phyloP scores from a whole-genome alignment of 2,797 vertebrate genomes.

The Alectoris magna region DNA sequence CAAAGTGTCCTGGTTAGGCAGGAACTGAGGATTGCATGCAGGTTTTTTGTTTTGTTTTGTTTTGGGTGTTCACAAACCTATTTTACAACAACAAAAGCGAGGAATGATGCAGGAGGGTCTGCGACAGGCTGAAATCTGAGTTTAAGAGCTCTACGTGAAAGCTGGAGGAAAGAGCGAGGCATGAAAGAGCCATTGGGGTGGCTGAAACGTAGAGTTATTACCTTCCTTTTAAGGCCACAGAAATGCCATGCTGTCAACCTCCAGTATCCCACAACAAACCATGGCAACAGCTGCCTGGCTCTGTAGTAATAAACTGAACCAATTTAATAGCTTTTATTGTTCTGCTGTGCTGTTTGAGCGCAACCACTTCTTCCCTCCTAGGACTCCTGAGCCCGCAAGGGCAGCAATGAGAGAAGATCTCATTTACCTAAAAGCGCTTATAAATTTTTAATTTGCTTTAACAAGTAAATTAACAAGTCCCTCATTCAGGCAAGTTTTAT shows the following conservation, averaged over 20 bases:
- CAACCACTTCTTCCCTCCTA: conserved; percentile 90
- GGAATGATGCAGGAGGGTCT: neutral
- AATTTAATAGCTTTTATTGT: conserved; percentile 99
- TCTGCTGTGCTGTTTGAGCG: conserved; percentile 90
- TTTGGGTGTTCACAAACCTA: neutral
- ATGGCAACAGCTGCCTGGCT: conserved; percentile 92
- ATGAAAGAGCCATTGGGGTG: neutral
- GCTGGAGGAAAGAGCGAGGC: neutral
- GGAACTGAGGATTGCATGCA: neutral
- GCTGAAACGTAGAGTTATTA: neutral
- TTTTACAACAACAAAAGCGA: neutral
- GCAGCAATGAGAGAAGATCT: conserved; percentile 98
- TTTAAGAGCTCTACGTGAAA: neutral
- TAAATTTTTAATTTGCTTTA: conserved; percentile 99
- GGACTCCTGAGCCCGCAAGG: conserved; percentile 89
- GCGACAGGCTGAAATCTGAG: neutral
- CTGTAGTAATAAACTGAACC: conserved; percentile 91
- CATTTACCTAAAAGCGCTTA: conserved; percentile 99
- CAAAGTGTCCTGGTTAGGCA: neutral
- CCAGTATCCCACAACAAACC: conserved; percentile 90
- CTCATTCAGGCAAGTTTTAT: conserved; percentile 99
- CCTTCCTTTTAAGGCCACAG: conserved; percentile 15
- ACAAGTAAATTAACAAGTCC: conserved; percentile 99
- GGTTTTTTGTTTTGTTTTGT: neutral
- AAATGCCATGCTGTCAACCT: conserved; percentile 80